These are phyloP conservation scores for Todus mexicanus DNA, from an alignment of 2,797 vertebrate genomes.

Conservation along the genomic window DNA sequence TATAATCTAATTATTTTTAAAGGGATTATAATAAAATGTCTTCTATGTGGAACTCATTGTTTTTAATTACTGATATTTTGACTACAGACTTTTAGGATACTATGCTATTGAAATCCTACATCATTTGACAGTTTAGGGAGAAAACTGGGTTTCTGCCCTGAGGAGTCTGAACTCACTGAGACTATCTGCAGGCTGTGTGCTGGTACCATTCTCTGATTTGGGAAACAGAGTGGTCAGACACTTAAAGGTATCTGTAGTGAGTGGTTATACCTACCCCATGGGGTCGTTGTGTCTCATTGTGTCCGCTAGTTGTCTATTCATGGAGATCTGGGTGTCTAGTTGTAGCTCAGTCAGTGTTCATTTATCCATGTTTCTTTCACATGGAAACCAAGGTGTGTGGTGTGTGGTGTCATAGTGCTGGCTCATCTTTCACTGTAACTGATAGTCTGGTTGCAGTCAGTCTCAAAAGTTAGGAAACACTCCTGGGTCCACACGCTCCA, in stretches of 20 bases:
- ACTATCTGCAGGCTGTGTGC: neutral
- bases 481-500: neutral
- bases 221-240: neutral
- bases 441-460: neutral
- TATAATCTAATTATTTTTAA: neutral
- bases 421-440: neutral
- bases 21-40: neutral
- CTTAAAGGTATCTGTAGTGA: neutral
- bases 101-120: neutral
- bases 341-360: neutral
- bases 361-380: neutral
- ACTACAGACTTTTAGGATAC: neutral
- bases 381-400: neutral
- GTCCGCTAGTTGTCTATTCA: neutral
- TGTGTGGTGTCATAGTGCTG: rapidly evolving
- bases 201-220: neutral
- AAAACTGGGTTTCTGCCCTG: neutral
- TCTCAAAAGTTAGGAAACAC: neutral
- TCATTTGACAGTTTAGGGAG: neutral
- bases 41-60: neutral
- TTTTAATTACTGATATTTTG: neutral
- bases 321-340: neutral
- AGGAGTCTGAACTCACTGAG: neutral
- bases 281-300: neutral
- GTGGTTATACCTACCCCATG: neutral